phyloP scores from a whole-genome alignment of 53 echinoderm and acorn worm genomes.

The Paracentrotus lividus region DNA sequence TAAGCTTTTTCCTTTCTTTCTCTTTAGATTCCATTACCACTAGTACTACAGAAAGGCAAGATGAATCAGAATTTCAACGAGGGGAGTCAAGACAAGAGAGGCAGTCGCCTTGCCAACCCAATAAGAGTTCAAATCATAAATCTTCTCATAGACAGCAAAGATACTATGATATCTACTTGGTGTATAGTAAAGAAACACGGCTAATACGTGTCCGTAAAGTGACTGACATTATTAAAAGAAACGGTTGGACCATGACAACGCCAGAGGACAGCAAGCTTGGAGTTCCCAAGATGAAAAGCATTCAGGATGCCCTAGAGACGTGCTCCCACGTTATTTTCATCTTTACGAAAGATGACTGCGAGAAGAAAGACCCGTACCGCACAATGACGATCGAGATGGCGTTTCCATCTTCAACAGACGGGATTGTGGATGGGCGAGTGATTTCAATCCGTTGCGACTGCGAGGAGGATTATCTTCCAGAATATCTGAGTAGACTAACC shows the following conservation, averaged over 20 bases:
- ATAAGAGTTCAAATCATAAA: neutral
- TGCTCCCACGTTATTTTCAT: neutral
- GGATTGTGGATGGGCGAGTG: neutral
- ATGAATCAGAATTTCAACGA: neutral
- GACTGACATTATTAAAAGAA: neutral
- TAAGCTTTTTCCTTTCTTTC: neutral
- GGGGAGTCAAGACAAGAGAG: neutral
- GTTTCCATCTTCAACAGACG: neutral
- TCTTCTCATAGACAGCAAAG: neutral
- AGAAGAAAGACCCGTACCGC: neutral
- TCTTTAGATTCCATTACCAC: neutral
- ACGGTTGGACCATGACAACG: neutral
- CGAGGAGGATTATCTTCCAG: neutral
- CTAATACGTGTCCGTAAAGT: neutral
- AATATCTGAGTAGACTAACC: neutral
- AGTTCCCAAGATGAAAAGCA: neutral
- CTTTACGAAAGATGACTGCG: conserved; percentile 28
- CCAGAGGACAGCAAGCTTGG: neutral
- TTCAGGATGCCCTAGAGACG: neutral
- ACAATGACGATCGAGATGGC: conserved; percentile 3
- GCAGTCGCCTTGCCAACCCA: neutral
- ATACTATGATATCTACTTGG: neutral
- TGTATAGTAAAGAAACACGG: neutral
- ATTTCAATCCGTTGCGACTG: conserved; percentile 38
- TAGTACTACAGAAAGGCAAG: neutral